phyloP scores from a whole-genome alignment of 2,888 invertebrate species.

The Troides aeacus region DNA sequence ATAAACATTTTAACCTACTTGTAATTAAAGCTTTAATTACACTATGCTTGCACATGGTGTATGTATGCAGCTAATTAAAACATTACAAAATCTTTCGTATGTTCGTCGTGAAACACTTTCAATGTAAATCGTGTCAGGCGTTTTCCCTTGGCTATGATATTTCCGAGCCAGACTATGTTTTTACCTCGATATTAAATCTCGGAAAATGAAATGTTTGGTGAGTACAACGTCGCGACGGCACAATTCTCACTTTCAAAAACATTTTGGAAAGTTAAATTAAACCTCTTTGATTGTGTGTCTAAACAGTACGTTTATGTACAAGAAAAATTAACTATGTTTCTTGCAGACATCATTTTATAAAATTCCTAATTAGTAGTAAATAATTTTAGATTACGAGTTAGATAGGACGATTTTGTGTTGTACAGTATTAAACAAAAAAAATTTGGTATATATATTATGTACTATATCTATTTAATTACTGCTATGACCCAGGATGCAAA shows the following conservation, averaged over 20 bases:
- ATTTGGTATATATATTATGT: background rate
- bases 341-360: background rate
- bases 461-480: background rate
- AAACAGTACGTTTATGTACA: background rate
- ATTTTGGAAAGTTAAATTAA: background rate
- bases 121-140: conserved; percentile 16
- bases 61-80: conserved; percentile 5
- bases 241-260: conserved; percentile 1
- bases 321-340: background rate
- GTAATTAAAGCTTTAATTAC: background rate
- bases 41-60: background rate
- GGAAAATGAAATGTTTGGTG: conserved; percentile 10
- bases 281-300: background rate
- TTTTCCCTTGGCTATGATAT: conserved; percentile 11
- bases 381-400: background rate
- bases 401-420: background rate
- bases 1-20: background rate
- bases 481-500: background rate
- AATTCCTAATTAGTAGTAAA: background rate
- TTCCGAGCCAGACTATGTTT: conserved; percentile 3
- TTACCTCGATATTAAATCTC: conserved; percentile 17
- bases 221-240: background rate
- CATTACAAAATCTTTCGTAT: conserved; percentile 10
- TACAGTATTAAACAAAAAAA: background rate
- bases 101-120: conserved; percentile 14